Conservation (phyloP, 2,888 invertebrate species). For the Athalia circularis region DNA sequence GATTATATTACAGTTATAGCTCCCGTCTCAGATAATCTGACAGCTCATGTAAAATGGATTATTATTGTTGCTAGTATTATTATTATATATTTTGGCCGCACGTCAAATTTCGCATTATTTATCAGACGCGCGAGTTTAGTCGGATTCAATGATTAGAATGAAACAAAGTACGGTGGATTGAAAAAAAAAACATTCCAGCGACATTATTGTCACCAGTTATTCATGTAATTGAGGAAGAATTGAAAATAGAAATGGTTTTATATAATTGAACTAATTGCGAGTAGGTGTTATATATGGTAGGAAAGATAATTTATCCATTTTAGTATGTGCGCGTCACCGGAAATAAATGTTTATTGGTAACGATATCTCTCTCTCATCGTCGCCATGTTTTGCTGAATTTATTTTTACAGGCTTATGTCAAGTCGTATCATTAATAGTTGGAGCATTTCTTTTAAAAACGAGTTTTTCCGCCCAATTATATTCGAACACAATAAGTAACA, state of each 20-base stretch:
- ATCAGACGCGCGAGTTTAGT: too few relatives aligned
- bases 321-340: background rate
- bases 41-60: background rate
- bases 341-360: conserved; percentile 10
- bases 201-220: too few relatives aligned
- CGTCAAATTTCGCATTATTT: too few relatives aligned
- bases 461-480: too few relatives aligned
- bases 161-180: too few relatives aligned
- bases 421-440: background rate
- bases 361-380: background rate
- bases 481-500: too few relatives aligned
- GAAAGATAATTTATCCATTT: background rate
- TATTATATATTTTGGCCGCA: too few relatives aligned
- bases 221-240: background rate
- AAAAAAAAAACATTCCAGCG: too few relatives aligned
- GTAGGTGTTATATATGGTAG: background rate
- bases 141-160: too few relatives aligned
- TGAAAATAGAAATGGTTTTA: background rate
- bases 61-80: background rate
- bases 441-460: too few relatives aligned
- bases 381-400: too few relatives aligned
- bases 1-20: background rate
- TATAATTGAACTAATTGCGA: background rate
- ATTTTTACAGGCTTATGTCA: background rate
- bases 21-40: conserved; percentile 2